A percentile compares a stretch with the other conserved stretches of the same genome.
phyloP scores from a whole-genome alignment of 2,797 vertebrate species.

The Gastrophryne carolinensis region DNA sequence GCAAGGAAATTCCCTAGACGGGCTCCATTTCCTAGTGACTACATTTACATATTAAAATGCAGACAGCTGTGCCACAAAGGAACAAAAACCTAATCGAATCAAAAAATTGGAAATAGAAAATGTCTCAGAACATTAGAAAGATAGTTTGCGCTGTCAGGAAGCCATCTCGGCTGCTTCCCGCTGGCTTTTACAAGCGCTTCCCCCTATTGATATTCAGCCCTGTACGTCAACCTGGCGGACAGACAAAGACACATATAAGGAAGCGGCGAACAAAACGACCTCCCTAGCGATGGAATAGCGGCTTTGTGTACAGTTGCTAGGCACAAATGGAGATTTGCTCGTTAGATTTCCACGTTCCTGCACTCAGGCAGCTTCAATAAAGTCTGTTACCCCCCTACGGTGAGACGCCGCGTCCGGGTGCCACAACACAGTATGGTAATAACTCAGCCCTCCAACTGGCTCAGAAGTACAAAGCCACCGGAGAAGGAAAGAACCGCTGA shows the following conservation, averaged over 20 bases:
- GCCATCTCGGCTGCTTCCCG: neutral
- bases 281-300: conserved; percentile 20
- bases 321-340: conserved; percentile 41
- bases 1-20: too few species aligned
- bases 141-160: neutral
- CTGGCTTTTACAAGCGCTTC: neutral
- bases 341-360: conserved; percentile 30
- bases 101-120: neutral
- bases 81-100: neutral
- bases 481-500: conserved; percentile 31
- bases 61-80: neutral
- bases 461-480: neutral
- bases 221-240: neutral
- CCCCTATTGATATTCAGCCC: conserved; percentile 1
- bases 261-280: neutral
- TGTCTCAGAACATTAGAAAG: neutral
- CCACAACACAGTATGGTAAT: conserved; percentile 42
- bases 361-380: conserved; percentile 26
- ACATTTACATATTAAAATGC: too few species aligned
- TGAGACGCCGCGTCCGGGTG: conserved; percentile 5
- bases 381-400: conserved; percentile 25
- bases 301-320: conserved; percentile 44
- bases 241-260: conserved; percentile 20
- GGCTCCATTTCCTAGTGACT: too few species aligned
- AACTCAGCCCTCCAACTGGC: conserved; percentile 31